These are phyloP conservation scores for Schizopygopsis pylzovi DNA, from an alignment of 2,797 vertebrate species.

Conservation along the genomic window DNA sequence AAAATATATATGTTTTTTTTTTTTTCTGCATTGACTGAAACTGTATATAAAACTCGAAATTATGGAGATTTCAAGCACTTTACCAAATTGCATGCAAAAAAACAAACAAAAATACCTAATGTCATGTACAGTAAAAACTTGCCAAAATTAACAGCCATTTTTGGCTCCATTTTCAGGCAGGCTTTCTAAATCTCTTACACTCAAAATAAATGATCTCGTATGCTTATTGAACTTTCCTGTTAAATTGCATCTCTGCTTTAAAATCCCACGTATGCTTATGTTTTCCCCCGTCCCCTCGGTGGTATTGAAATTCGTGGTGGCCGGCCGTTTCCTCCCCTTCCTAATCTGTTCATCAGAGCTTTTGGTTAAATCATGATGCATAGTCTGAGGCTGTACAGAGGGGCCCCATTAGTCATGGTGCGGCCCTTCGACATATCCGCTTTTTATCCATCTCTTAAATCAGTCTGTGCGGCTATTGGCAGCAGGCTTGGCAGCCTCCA, in stretches of 20 bases:
- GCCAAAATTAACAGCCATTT: not conserved
- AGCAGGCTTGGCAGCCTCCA: conserved; percentile 77
- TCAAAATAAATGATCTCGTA: not conserved
- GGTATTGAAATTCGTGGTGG: conserved; percentile 78
- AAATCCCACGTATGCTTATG: conserved; percentile 37
- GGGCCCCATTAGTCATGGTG: conserved; percentile 88
- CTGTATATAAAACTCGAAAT: not conserved
- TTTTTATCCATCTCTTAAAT: conserved; percentile 93
- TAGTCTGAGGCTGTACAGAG: conserved; percentile 86
- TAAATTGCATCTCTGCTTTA: conserved; percentile 1
- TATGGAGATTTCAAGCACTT: not conserved
- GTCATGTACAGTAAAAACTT: not conserved
- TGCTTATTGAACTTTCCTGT: not conserved
- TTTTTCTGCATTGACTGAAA: not conserved
- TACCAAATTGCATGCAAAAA: not conserved
- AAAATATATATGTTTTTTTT: too few species aligned
- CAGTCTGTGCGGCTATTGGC: conserved; percentile 88
- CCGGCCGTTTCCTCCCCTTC: conserved; percentile 74
- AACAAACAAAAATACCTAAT: not conserved
- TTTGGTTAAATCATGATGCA: conserved; percentile 91
- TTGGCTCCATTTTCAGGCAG: not conserved
- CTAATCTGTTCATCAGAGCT: conserved; percentile 90
- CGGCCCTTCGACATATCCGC: conserved; percentile 86
- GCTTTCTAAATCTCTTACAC: not conserved
- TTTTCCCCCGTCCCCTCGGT: conserved; percentile 62